These are phyloP conservation scores for Calidris pugnax DNA, from an alignment of 2,113 vertebrate genomes.

Conservation along the genomic window DNA sequence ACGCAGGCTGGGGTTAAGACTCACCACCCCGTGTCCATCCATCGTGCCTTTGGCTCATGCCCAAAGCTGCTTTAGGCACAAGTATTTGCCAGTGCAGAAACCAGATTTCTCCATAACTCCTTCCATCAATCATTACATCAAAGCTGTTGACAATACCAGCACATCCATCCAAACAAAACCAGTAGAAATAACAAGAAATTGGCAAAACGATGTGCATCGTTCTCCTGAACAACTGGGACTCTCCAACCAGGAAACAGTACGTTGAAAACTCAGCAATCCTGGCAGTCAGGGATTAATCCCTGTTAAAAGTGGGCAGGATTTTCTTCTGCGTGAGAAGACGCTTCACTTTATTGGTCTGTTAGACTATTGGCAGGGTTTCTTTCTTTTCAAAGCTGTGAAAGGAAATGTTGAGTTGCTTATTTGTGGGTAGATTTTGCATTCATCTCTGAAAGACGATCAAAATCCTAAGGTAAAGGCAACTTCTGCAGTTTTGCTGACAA, in stretches of 20 bases:
- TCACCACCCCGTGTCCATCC: not conserved
- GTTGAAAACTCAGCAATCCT: not conserved
- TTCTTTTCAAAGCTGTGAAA: not conserved
- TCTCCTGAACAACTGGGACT: not conserved
- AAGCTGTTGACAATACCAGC: not conserved
- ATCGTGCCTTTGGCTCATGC: rapidly evolving
- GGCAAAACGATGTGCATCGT: rapidly evolving
- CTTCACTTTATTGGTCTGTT: not conserved
- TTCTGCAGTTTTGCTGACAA: not conserved
- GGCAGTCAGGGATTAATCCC: not conserved
- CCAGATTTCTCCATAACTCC: not conserved
- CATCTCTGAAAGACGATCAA: not conserved
- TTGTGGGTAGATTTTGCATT: not conserved
- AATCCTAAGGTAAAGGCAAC: not conserved
- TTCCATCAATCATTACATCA: rapidly evolving
- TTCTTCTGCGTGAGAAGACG: not conserved
- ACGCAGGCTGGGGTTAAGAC: not conserved
- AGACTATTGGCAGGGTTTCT: not conserved
- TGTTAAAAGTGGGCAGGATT: rapidly evolving
- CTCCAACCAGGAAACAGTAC: rapidly evolving
- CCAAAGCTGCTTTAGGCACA: not conserved
- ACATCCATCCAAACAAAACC: not conserved
- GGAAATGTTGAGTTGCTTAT: not conserved
- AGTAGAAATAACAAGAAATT: rapidly evolving
- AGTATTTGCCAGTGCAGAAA: not conserved